A percentile compares a stretch with the other conserved stretches of the same genome.
phyloP scores from a whole-genome alignment of 2,888 invertebrate genomes.

The Drosophila putrida region DNA sequence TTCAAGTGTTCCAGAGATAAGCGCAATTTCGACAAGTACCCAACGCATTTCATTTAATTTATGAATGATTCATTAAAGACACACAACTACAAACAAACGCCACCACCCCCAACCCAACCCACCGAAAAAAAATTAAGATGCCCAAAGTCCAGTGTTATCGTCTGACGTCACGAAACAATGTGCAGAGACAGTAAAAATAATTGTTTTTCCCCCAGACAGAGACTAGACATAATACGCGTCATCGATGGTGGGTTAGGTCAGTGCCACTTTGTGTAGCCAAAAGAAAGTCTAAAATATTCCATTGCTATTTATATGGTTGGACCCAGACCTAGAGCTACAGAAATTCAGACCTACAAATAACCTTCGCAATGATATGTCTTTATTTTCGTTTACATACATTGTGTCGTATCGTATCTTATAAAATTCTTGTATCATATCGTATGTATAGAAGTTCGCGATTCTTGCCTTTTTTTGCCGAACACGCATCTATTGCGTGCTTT shows the following conservation, averaged over 20 bases:
- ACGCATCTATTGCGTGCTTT: conserved; percentile 58
- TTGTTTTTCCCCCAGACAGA: conserved; percentile 30
- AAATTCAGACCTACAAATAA: conserved; percentile 71
- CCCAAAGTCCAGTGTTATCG: conserved; percentile 33
- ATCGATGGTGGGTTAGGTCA: conserved; percentile 64
- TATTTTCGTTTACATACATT: conserved; percentile 1
- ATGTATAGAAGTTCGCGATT: conserved; percentile 5
- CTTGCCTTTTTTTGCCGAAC: conserved; percentile 12
- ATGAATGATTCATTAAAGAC: conserved; percentile 61
- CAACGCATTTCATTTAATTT: conserved; percentile 50
- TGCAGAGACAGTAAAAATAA: conserved; percentile 8
- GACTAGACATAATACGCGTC: conserved; percentile 49
- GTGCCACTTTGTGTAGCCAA: conserved; percentile 40
- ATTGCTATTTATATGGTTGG: conserved; percentile 51
- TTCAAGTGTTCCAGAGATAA: conserved; percentile 53
- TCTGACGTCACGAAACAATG: conserved; percentile 9
- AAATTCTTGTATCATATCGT: conserved; percentile 14
- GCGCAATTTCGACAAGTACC: conserved; percentile 51
- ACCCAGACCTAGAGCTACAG: conserved; percentile 25
- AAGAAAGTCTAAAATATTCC: conserved; percentile 30
- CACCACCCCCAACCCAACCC: background rate
- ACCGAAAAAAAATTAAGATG: background rate
- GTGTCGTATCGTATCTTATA: conserved; percentile 10
- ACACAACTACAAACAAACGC: conserved; percentile 17
- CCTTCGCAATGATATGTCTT: conserved; percentile 45